phyloP scores from a whole-genome alignment of 2,113 vertebrate genomes.

The Ifrita kowaldi region DNA sequence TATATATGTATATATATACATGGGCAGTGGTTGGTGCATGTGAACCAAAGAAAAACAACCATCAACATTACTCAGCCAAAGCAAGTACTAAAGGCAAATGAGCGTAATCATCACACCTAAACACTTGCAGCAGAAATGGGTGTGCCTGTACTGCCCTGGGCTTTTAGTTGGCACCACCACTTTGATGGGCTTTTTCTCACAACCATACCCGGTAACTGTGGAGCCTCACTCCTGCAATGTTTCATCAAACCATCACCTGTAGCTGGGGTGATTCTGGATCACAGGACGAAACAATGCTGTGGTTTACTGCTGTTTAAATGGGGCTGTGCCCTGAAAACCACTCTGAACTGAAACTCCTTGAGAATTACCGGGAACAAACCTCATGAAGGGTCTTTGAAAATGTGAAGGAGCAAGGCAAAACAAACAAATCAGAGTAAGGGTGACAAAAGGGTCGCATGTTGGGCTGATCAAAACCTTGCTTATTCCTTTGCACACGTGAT shows the following conservation, averaged over 20 bases:
- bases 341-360: background rate
- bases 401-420: background rate
- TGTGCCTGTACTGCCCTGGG: background rate
- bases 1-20: accelerated
- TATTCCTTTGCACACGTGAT: background rate
- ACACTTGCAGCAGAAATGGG: background rate
- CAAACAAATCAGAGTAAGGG: background rate
- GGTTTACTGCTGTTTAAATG: background rate
- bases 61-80: background rate
- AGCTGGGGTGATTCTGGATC: background rate
- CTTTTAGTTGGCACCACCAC: background rate
- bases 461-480: background rate
- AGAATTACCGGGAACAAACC: background rate
- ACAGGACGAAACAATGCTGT: background rate
- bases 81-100: background rate
- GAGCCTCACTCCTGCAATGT: background rate
- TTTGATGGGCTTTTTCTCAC: background rate
- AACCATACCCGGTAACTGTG: background rate
- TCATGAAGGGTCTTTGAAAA: background rate
- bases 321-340: background rate
- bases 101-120: background rate
- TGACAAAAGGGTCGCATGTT: background rate
- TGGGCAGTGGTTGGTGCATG: accelerated
- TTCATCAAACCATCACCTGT: background rate
- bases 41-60: background rate